These are phyloP conservation scores for Cyprinodon brontotheroides DNA, from an alignment of 2,113 vertebrate species.

Conservation along the genomic window DNA sequence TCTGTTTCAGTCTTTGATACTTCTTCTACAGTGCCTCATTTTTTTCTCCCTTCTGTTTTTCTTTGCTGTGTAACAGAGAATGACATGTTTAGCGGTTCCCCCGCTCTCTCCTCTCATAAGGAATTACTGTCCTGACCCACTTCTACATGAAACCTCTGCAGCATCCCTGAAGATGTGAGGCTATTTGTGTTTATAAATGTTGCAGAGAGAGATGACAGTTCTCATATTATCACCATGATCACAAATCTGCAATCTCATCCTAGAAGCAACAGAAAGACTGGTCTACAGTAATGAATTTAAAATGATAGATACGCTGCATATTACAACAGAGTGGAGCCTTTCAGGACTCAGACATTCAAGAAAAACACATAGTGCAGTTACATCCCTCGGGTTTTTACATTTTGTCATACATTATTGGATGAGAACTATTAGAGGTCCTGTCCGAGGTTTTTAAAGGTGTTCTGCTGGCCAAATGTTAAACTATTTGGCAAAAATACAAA, in stretches of 20 bases:
- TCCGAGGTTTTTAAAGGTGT: no score
- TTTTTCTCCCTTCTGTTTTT: constrained; percentile 7
- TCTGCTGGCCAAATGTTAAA: no score
- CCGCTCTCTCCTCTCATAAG: constrained; percentile 51
- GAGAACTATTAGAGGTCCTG: no score
- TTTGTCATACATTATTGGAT: no score
- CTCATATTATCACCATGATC: neutral
- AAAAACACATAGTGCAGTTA: neutral
- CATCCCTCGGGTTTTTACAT: neutral
- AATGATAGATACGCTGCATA: neutral
- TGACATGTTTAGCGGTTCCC: constrained; percentile 55
- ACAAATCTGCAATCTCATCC: neutral
- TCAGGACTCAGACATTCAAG: neutral
- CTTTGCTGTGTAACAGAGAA: constrained; percentile 50
- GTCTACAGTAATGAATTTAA: neutral
- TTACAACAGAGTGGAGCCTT: neutral
- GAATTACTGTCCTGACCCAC: constrained; percentile 62
- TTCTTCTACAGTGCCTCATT: neutral
- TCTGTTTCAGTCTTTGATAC: neutral
- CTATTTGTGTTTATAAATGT: constrained; percentile 17
- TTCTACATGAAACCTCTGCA: constrained; percentile 50
- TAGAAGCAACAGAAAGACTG: neutral
- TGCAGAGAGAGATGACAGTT: neutral
- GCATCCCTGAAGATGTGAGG: constrained; percentile 12
- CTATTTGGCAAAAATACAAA: no score